Conservation (phyloP, 2,797 vertebrate species). For the Microctenopoma steveboyesi region DNA sequence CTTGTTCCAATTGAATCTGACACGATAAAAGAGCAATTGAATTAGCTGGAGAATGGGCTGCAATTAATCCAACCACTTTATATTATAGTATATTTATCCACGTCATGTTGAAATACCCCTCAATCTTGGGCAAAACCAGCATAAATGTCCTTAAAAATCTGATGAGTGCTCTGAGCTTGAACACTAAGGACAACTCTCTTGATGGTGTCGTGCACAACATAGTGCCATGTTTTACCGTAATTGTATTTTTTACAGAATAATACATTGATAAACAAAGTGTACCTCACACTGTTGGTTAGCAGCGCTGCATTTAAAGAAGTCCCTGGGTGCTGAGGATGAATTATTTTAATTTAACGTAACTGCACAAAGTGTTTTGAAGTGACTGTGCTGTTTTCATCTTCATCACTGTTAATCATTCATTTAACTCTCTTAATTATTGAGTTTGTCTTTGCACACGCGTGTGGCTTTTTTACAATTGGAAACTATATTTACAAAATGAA, state of each 20-base stretch:
- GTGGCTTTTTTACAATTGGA: neutral
- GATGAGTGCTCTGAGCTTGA: neutral
- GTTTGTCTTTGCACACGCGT: too few species aligned
- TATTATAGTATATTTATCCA: constrained; percentile 18
- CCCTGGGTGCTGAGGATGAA: too few species aligned
- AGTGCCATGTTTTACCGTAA: too few species aligned
- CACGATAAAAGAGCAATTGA: constrained; percentile 38
- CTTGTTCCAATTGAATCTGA: constrained; percentile 45
- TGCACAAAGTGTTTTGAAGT: neutral
- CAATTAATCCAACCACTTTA: constrained; percentile 18
- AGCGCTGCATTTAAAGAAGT: too few species aligned
- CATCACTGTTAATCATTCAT: neutral
- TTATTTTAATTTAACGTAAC: too few species aligned
- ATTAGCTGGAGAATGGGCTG: constrained; percentile 18
- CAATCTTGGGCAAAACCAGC: neutral
- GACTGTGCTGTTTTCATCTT: too few species aligned
- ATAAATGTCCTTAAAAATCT: neutral
- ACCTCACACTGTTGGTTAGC: too few species aligned
- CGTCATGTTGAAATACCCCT: constrained; percentile 2
- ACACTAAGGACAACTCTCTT: neutral
- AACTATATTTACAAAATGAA: neutral
- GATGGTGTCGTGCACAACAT: neutral
- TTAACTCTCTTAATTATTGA: constrained; percentile 5
- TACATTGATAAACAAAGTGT: neutral
- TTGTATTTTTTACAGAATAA: neutral